Percentiles rank a stretch among this genome's conserved stretches.
These are phyloP conservation scores for Lepidochrysops patricia DNA, from an alignment of 2,888 invertebrate species.

Conservation along the genomic window DNA sequence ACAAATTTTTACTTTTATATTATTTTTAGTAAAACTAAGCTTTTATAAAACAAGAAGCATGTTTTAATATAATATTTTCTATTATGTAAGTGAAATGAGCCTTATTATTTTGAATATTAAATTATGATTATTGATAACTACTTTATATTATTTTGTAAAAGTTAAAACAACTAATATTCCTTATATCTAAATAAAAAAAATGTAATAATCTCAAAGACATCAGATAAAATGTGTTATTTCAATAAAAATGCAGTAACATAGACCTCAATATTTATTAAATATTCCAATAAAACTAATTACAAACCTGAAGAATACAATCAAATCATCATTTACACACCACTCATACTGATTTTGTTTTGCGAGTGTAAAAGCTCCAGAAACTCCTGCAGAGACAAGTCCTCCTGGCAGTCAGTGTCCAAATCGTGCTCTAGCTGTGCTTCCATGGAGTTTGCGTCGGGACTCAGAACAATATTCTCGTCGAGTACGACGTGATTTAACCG, in stretches of 20 bases:
- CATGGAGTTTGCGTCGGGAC: conserved; percentile 65
- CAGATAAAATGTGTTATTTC: neutral
- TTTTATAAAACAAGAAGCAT: too few relatives aligned
- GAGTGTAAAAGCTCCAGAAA: conserved; percentile 66
- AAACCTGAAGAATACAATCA: conserved; percentile 40
- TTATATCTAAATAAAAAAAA: neutral
- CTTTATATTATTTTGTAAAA: too few relatives aligned
- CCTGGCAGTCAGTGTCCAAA: conserved; percentile 68
- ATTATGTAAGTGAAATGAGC: neutral
- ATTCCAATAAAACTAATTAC: conserved; percentile 50
- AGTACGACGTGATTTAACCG: conserved; percentile 66
- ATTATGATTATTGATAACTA: too few relatives aligned
- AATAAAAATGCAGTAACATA: conserved; percentile 10
- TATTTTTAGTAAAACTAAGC: too few relatives aligned
- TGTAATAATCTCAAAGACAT: neutral
- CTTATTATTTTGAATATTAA: neutral
- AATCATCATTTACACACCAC: conserved; percentile 56
- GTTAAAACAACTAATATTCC: too few relatives aligned
- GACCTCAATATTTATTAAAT: conserved; percentile 25
- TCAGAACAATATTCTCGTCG: conserved; percentile 66
- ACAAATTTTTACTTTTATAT: too few relatives aligned
- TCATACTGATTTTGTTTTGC: conserved; percentile 55
- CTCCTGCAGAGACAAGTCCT: conserved; percentile 67
- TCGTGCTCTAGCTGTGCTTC: conserved; percentile 69
- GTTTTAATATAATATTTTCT: too few relatives aligned